Conservation (phyloP, 2,797 vertebrate genomes). For the Thripadectes ignobilis region DNA sequence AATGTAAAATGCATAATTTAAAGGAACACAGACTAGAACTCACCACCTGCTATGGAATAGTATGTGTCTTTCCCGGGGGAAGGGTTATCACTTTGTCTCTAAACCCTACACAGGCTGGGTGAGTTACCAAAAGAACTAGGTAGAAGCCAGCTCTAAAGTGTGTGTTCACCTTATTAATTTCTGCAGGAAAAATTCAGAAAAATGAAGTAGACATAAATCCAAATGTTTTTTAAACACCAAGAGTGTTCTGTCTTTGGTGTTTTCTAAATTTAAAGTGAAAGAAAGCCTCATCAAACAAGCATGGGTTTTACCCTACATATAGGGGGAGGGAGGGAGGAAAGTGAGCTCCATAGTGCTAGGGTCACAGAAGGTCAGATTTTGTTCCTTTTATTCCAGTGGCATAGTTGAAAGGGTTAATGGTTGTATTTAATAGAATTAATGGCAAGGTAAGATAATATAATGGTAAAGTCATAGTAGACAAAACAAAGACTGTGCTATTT, state of each 20-base stretch:
- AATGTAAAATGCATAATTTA: not conserved
- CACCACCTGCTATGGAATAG: not conserved
- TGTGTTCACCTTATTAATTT: not conserved
- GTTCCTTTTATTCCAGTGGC: not conserved
- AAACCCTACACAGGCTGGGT: not conserved
- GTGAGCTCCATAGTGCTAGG: not conserved
- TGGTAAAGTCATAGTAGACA: not conserved
- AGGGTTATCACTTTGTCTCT: not conserved
- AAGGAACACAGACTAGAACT: not conserved
- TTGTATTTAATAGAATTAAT: not conserved
- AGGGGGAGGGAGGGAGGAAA: not conserved
- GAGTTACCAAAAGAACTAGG: not conserved
- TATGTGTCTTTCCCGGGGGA: not conserved
- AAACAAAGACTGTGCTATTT: not conserved
- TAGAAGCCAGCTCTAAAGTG: not conserved
- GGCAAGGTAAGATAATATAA: not conserved
- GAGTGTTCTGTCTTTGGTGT: fast-evolving
- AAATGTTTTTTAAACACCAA: not conserved
- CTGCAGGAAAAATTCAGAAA: not conserved
- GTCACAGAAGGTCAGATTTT: not conserved
- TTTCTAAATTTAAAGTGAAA: not conserved
- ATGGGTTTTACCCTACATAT: not conserved
- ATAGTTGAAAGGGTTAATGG: not conserved
- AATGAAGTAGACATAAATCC: not conserved
- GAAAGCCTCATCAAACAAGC: not conserved